phyloP scores from a whole-genome alignment of 2,797 vertebrate genomes.

The Dendrocincla fuliginosa region DNA sequence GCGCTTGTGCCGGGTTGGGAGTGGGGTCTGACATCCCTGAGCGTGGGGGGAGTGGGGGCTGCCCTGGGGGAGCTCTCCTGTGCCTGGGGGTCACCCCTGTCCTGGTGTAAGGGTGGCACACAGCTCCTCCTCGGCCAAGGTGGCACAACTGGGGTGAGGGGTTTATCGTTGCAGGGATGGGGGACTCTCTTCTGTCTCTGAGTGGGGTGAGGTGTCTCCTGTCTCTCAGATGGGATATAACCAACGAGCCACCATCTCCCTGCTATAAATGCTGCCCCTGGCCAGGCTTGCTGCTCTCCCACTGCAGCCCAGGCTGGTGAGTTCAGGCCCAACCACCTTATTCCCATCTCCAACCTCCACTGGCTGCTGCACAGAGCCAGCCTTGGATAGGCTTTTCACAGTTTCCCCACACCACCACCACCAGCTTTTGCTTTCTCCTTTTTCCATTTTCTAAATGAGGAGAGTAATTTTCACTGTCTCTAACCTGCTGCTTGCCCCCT shows the following conservation, averaged over 20 bases:
- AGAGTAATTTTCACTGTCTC: not conserved
- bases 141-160: not conserved
- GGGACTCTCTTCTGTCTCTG: not conserved
- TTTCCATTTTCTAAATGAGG: not conserved
- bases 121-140: rapidly evolving
- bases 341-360: not conserved
- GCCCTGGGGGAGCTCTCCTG: not conserved
- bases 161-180: rapidly evolving
- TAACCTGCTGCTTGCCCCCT: rapidly evolving
- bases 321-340: rapidly evolving
- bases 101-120: rapidly evolving
- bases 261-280: rapidly evolving
- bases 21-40: rapidly evolving
- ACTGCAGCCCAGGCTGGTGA: not conserved
- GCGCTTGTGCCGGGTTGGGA: rapidly evolving
- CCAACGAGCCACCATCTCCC: rapidly evolving
- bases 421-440: not conserved
- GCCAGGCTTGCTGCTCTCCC: rapidly evolving
- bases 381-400: not conserved
- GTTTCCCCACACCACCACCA: not conserved
- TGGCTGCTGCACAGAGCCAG: not conserved
- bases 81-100: not conserved
- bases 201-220: rapidly evolving
- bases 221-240: rapidly evolving
- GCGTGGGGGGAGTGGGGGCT: rapidly evolving